phyloP scores from a whole-genome alignment of 30 jellyfish, hydroid and myxozoan genomes.

The Aurelia coerulea region DNA sequence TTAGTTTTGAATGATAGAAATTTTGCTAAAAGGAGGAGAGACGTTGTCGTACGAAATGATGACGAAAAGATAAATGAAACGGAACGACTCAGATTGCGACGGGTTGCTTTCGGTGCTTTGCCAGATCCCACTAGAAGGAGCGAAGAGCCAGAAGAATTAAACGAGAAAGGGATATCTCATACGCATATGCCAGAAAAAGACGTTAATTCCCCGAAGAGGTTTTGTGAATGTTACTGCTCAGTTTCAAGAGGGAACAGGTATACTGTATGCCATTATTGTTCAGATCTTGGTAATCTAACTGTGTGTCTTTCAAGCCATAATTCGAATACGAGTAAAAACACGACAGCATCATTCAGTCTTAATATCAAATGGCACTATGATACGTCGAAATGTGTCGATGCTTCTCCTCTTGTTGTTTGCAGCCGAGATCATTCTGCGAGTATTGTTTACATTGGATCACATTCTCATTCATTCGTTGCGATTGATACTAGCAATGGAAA shows the following conservation, averaged over 20 bases:
- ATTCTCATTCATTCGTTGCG: constrained; percentile 67
- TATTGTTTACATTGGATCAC: constrained; percentile 88
- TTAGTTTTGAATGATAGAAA: too few relatives aligned
- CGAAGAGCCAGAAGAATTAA: too few relatives aligned
- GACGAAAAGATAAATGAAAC: too few relatives aligned
- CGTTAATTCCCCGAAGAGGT: too few relatives aligned
- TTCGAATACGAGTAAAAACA: background rate
- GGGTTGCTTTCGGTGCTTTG: too few relatives aligned
- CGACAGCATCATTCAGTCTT: background rate
- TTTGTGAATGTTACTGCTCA: constrained; percentile 26
- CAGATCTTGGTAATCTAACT: constrained; percentile 5
- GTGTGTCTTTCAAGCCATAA: background rate
- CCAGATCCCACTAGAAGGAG: too few relatives aligned
- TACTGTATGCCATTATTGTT: constrained; percentile 19
- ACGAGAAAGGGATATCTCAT: too few relatives aligned
- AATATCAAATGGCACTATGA: constrained; percentile 26
- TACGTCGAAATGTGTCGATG: constrained; percentile 85
- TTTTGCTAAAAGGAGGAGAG: too few relatives aligned
- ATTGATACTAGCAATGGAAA: constrained; percentile 53
- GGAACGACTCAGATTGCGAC: too few relatives aligned
- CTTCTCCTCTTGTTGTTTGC: constrained; percentile 84
- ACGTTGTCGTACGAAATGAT: too few relatives aligned
- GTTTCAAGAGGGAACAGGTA: constrained; percentile 33
- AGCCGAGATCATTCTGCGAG: constrained; percentile 42
- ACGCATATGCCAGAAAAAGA: too few relatives aligned